phyloP scores from a whole-genome alignment of 2,797 vertebrate species.

The Mus spretus region DNA sequence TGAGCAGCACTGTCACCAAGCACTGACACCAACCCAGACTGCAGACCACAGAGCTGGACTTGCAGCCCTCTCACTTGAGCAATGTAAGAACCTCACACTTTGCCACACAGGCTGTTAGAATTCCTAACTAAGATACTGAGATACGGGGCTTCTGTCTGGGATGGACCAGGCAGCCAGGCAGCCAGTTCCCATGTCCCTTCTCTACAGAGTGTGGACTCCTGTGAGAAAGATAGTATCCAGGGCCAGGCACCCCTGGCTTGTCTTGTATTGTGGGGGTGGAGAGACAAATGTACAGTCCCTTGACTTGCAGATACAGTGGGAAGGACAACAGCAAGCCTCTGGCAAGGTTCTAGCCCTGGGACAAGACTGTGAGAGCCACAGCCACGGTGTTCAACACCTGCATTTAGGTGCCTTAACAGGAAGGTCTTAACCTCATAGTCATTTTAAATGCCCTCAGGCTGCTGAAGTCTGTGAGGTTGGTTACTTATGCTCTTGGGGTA shows the following conservation, averaged over 20 bases:
- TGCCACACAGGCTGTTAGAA: neutral
- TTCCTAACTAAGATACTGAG: neutral
- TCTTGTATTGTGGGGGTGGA: neutral
- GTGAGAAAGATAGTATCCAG: neutral
- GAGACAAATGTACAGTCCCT: neutral
- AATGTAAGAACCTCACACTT: neutral
- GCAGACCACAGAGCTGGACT: neutral
- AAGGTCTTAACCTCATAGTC: neutral
- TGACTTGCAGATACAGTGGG: neutral
- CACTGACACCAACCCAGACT: neutral
- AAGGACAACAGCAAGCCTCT: neutral
- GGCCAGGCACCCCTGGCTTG: neutral
- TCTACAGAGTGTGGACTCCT: neutral
- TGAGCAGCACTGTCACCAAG: neutral
- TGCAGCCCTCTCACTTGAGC: neutral
- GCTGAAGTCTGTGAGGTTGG: neutral
- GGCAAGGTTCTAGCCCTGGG: neutral
- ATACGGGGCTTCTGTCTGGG: neutral
- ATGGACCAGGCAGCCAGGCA: neutral
- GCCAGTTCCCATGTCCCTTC: neutral
- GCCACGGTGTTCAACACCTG: neutral
- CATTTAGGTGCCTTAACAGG: neutral
- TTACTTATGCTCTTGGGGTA: neutral
- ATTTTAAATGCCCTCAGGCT: neutral
- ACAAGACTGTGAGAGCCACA: constrained; percentile 15